Conservation (phyloP, 2,888 invertebrate species). For the Listrodromus nycthemerus region DNA sequence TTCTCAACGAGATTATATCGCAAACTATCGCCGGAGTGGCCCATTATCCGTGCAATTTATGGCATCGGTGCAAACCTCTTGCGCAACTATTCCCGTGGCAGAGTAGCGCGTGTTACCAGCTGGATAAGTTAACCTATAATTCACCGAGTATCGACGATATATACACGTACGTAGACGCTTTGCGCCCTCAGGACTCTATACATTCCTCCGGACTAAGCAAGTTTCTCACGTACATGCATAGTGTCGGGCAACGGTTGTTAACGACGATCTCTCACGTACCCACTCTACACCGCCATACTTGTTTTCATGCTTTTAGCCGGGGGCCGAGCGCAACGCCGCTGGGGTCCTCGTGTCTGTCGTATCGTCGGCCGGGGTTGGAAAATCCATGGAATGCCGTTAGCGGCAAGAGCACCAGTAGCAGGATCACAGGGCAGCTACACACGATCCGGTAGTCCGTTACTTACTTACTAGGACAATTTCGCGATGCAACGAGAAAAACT, state of each 20-base stretch:
- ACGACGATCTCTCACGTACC: slow-evolving; percentile 72
- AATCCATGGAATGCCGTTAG: slow-evolving; percentile 62
- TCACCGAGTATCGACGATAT: slow-evolving; percentile 7
- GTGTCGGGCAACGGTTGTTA: background rate
- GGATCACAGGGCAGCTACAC: slow-evolving; percentile 33
- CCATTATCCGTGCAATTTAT: slow-evolving; percentile 15
- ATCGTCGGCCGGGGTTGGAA: slow-evolving; percentile 7
- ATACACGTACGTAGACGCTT: background rate
- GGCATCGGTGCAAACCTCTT: slow-evolving; percentile 12
- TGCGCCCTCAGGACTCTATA: slow-evolving; percentile 61
- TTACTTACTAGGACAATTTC: background rate
- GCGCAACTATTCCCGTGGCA: slow-evolving; percentile 12
- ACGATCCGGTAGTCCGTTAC: background rate
- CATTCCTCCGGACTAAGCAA: slow-evolving; percentile 67
- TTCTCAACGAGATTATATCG: slow-evolving; percentile 4
- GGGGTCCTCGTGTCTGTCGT: background rate
- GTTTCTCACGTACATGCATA: background rate
- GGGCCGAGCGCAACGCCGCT: slow-evolving; percentile 69
- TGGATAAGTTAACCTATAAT: slow-evolving; percentile 31
- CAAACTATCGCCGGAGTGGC: background rate
- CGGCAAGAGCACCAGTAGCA: slow-evolving; percentile 50
- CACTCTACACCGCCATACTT: slow-evolving; percentile 55
- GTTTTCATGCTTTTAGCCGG: slow-evolving; percentile 69
- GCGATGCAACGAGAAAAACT: slow-evolving; percentile 7
- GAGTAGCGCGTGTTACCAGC: slow-evolving; percentile 5